Conservation (phyloP, 2,797 vertebrate species). For the Geotria australis region DNA sequence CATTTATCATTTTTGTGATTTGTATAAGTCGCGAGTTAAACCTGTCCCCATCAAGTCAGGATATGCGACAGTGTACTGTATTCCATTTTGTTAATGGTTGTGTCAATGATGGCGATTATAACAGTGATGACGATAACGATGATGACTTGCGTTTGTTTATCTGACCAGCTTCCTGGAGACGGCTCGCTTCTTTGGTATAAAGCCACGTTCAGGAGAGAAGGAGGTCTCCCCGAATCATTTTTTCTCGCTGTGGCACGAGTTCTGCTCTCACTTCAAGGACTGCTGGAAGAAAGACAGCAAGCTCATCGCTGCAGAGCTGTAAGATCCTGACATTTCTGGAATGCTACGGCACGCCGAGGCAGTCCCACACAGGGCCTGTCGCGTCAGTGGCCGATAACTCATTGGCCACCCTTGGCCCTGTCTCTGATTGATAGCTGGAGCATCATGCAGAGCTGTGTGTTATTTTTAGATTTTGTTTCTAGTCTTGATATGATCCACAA, state of each 20-base stretch:
- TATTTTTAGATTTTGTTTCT: background rate
- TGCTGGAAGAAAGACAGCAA: conserved; percentile 90
- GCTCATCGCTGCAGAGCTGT: conserved; percentile 67
- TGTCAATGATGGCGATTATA: background rate
- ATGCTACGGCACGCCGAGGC: conserved; percentile 4
- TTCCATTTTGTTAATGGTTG: background rate
- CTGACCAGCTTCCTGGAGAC: conserved; percentile 55
- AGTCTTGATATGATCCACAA: background rate
- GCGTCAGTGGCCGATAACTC: background rate
- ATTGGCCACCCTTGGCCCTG: background rate
- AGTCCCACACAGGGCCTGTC: conserved; percentile 3
- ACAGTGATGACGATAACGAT: too few relatives aligned
- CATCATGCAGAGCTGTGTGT: background rate
- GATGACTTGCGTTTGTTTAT: too few relatives aligned
- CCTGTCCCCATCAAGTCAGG: too few relatives aligned
- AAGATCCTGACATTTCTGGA: conserved; percentile 9
- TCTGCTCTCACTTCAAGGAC: conserved; percentile 85
- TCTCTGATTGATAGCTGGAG: background rate
- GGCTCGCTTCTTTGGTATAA: conserved; percentile 52
- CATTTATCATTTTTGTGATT: too few relatives aligned
- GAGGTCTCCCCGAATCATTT: conserved; percentile 60
- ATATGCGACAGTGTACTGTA: background rate
- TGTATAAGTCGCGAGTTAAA: too few relatives aligned
- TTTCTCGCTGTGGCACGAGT: conserved; percentile 82
- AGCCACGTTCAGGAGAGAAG: conserved; percentile 66